Evolutionary conservation across 2,797 vertebrate genomes (phyloP), one percentile per base, ranked within the genome.

Genomic region (Muscicapa comitata): DNA sequence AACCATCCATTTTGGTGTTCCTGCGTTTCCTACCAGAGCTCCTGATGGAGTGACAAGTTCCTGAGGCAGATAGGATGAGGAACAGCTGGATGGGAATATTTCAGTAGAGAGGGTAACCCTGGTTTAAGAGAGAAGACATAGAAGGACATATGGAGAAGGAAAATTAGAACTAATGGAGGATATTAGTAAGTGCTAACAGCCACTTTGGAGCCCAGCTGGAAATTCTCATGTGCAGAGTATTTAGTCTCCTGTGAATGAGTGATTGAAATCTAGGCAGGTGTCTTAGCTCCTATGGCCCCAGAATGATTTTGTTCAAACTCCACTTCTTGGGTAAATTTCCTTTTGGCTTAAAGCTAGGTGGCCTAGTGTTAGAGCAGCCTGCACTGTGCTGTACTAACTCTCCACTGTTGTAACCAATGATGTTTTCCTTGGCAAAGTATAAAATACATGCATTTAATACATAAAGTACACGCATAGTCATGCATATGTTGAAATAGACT

Each of bases 341-440:
- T 83, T 80, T 88, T 90, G 82, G 61, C 87, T 80, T 88, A 58
- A 84, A 75, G 23, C 14, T 95, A 54, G 17, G 38, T 50, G 87
- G 38, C 24, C 20, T 50, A 42, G 17, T 2, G 1, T 68, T 88
- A 61, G 18, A 90, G 42, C 54, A 91, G 42, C 65, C 86, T 93
- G 25, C 54, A 35, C 17, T 72, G 7, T 42, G 38, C 14, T 72
- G 19, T 31, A 31, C 35, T 82, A 76, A 66, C 65, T 93, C 65
- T 54, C 88, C 35, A 28, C 48, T 57, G 25, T 65, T 93, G 45
- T 80, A 80, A 42, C 42, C 63, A 35, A 85, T 83, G 38, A 76
- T 91, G 47, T 94, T 93, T 92, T 85, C 81, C 62, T 81, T 96
- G 88, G 78, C 78, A 89, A 85, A 79, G n/a, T 67, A 74, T 54